These are phyloP conservation scores for Brotula barbata DNA, from an alignment of 2,797 vertebrate species.

Conservation along the genomic window DNA sequence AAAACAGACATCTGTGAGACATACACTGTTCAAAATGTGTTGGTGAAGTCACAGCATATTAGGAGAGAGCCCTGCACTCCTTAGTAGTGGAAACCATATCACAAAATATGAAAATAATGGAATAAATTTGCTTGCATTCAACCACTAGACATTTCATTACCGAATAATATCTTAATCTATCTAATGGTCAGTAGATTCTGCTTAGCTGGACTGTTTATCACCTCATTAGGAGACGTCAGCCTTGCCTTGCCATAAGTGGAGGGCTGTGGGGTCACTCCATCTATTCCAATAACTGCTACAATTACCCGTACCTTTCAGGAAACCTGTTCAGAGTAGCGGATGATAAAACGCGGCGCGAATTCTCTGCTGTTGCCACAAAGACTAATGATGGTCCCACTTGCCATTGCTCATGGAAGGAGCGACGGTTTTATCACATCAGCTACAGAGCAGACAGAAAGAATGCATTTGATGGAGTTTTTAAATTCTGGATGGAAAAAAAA, in stretches of 20 bases:
- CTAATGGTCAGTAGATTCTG: constrained; percentile 72
- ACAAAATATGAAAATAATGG: constrained; percentile 65
- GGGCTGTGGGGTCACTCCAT: constrained; percentile 72
- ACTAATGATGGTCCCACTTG: constrained; percentile 75
- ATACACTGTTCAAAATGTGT: constrained; percentile 47
- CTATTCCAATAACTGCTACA: constrained; percentile 72
- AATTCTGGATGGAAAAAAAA: constrained; percentile 60
- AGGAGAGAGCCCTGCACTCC: constrained; percentile 42
- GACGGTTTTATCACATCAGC: constrained; percentile 78
- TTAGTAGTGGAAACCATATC: constrained; percentile 35
- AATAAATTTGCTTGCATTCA: constrained; percentile 62
- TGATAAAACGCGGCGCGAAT: constrained; percentile 72
- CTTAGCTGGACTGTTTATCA: constrained; percentile 75
- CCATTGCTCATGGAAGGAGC: constrained; percentile 75
- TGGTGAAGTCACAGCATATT: constrained; percentile 48
- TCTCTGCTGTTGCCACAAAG: constrained; percentile 62
- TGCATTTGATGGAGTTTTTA: constrained; percentile 72
- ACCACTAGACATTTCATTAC: constrained; percentile 69
- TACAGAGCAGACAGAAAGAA: constrained; percentile 70
- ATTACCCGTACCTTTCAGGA: constrained; percentile 74
- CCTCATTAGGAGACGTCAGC: constrained; percentile 72
- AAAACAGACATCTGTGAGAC: constrained; percentile 56
- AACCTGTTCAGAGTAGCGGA: constrained; percentile 69
- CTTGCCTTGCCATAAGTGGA: constrained; percentile 62
- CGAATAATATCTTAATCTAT: constrained; percentile 65